Base-by-base conservation (phyloP, 2,888 invertebrate genomes). In the Meiosimyza platycephala region DNA sequence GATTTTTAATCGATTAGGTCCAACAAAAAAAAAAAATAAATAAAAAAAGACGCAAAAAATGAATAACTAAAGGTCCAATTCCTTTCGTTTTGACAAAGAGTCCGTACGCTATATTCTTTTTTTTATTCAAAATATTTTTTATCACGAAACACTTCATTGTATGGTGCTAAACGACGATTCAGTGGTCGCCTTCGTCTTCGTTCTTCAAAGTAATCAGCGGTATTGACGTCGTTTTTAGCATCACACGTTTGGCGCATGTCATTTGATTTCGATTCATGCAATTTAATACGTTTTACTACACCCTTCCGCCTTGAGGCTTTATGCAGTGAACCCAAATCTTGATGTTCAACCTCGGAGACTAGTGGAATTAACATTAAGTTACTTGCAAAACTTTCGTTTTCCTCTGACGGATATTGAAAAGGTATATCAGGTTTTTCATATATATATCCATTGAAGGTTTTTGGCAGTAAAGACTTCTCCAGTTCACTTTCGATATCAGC, bases 91-190 rank as follows among this genome's bases (percentile, higher is more conserved):
- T 28, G 28, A 4, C 28, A 28, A 28, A 28, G 28, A 28, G 28
- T 28, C 28, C 28, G 40, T 40, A 40, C 6, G 9, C 1, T 40
- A 9, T 40, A 40, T 40, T 40, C 1, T 40, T 40, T 40, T 9
- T 40, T 9, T 40, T 40, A 6, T 9, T 77, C 71, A 55, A 78
- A 80, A 75, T 79, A 78, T 48, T 72, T 67, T 12, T 67, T 72
- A 50, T 76, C 78, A 63, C 72, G 74, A 40, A 72, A 12, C 13
- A 76, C 65, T 73, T 80, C 80, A 62, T 75, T 72, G 68, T 81
- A 74, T 1, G 73, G 74, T 16, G 74, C 69, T 40, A 76, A 47
- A 2, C 80, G 77, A 28, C 79, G 77, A 33, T 74, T 71, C 13
- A 63, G 62, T 13, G 79, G 78, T 15, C 62, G 62, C 2, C 9